Evolutionary conservation across 1,140 invertebrate genomes (phyloP).

Genomic region (Chlorops oryzae): DNA sequence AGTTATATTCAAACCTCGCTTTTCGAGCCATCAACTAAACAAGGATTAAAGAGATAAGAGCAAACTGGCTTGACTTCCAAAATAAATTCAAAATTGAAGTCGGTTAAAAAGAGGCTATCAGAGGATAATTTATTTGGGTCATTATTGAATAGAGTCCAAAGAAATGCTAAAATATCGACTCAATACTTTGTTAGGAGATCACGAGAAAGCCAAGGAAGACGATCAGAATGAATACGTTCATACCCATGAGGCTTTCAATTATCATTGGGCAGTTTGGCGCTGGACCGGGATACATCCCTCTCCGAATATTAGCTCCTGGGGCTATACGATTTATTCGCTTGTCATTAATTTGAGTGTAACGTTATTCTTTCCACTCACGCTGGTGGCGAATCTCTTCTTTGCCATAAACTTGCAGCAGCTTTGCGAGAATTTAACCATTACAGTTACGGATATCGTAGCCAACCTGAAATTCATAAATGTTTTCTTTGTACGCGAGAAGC

Average conservation of each 20-base stretch:
- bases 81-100: too few relatives aligned
- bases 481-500: conserved; percentile 24
- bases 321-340: conserved; percentile 17
- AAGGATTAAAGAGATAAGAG: too few relatives aligned
- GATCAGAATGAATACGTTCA: too few relatives aligned
- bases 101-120: too few relatives aligned
- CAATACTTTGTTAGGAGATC: too few relatives aligned
- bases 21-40: too few relatives aligned
- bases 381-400: conserved; percentile 26
- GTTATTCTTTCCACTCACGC: conserved; percentile 30
- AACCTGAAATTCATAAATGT: conserved; percentile 39
- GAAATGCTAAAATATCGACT: too few relatives aligned
- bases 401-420: conserved; percentile 25
- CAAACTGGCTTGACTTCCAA: too few relatives aligned
- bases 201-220: too few relatives aligned
- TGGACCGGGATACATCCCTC: conserved; percentile 25
- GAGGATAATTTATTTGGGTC: too few relatives aligned
- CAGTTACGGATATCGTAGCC: conserved; percentile 33
- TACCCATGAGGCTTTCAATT: conserved; percentile 25
- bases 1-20: too few relatives aligned
- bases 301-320: background rate
- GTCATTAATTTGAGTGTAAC: conserved; percentile 28
- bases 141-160: too few relatives aligned
- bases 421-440: conserved; percentile 39
- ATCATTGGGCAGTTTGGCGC: conserved; percentile 35